Evolutionary conservation across 2,797 vertebrate genomes (phyloP).

Genomic region (Halcyon smyrnensis): DNA sequence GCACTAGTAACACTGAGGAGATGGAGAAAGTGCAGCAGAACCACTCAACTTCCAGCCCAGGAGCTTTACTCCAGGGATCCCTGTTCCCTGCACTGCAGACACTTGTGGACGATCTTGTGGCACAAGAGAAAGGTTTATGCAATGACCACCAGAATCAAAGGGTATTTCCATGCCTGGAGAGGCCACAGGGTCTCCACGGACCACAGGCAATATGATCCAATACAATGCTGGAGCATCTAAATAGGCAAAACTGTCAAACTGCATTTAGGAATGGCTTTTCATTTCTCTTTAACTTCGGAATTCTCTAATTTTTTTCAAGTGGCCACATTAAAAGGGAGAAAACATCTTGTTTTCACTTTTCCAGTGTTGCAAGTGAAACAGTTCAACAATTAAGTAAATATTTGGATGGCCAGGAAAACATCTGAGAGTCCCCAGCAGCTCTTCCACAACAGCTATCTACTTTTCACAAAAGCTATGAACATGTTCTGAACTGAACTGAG

Average conservation of each 20-base stretch:
- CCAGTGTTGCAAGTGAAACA: neutral
- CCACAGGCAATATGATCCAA: constrained; percentile 9
- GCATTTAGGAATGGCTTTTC: neutral
- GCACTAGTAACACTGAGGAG: neutral
- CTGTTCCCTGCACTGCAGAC: neutral
- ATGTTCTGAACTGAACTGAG: neutral
- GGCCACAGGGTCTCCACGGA: neutral
- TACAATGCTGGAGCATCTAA: neutral
- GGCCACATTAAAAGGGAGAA: constrained; percentile 15
- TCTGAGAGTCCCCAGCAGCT: neutral
- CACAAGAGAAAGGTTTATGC: neutral
- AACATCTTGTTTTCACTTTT: constrained; percentile 31
- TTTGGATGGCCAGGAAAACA: neutral
- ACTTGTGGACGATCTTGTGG: fast-evolving
- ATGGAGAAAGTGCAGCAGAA: neutral
- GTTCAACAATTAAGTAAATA: neutral
- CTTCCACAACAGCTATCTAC: neutral
- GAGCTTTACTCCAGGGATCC: neutral
- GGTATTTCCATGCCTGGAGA: constrained; percentile 1
- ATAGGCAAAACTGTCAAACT: neutral
- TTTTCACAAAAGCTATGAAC: neutral
- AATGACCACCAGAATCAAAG: neutral
- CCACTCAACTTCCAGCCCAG: neutral
- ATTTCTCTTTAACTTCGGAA: neutral
- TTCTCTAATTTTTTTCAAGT: neutral